Evolutionary conservation across 2,797 vertebrate species (phyloP).

Genomic region (Anguilla obscura): DNA sequence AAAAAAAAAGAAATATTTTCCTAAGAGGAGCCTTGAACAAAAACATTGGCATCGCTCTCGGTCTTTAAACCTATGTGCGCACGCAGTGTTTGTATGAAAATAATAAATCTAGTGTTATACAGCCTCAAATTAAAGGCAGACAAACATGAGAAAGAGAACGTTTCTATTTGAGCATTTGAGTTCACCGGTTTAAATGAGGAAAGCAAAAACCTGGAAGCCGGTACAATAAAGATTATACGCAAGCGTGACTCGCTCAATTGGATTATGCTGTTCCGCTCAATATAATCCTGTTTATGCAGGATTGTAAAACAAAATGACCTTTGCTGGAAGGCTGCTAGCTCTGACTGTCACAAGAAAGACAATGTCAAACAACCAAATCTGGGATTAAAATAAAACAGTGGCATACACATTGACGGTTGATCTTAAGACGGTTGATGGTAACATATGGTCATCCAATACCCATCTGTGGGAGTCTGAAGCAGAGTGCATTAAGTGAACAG

Average conservation of each 20-base stretch:
- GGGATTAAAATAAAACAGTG: neutral
- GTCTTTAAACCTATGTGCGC: neutral
- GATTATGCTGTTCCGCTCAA: neutral
- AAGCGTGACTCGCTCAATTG: neutral
- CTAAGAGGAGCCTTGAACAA: neutral
- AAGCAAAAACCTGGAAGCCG: neutral
- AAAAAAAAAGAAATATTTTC: neutral
- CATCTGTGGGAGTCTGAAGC: neutral
- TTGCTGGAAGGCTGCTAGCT: neutral
- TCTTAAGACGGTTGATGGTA: neutral
- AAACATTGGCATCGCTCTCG: neutral
- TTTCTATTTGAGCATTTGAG: neutral
- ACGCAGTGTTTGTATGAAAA: neutral
- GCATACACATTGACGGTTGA: neutral
- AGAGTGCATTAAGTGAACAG: neutral
- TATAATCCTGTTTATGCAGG: conserved; percentile 9
- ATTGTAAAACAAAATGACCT: neutral
- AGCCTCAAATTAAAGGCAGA: neutral
- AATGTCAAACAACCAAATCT: neutral
- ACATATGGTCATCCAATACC: neutral
- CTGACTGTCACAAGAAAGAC: neutral
- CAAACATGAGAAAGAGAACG: neutral
- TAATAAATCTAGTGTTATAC: neutral
- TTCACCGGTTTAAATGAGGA: conserved; percentile 1
- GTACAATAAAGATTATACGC: neutral